Percentiles rank a stretch among this genome's conserved stretches.
Conservation (phyloP, 1,140 invertebrate genomes). For the Dufourea novaeangliae region DNA sequence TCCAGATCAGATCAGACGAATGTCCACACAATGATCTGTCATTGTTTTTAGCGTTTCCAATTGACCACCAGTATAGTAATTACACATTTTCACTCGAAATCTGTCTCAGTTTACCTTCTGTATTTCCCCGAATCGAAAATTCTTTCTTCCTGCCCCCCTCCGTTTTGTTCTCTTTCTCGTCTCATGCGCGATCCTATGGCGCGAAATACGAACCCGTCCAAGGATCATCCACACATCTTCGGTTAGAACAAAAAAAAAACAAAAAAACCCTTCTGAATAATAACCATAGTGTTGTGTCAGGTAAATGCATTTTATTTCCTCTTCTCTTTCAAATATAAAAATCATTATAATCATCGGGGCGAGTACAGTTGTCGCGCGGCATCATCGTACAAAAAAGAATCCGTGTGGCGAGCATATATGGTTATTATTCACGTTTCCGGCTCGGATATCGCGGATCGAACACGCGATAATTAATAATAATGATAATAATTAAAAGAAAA, state of each 20-base stretch:
- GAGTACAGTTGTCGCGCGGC: constrained; percentile 31
- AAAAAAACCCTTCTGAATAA: constrained; percentile 14
- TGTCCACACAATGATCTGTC: too few species aligned
- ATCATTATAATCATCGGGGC: constrained; percentile 34
- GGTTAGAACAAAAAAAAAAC: background rate
- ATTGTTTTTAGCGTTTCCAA: too few species aligned
- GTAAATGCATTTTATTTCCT: constrained; percentile 50
- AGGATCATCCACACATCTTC: too few species aligned
- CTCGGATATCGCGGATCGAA: constrained; percentile 8
- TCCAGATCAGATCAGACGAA: too few species aligned
- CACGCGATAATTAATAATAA: constrained; percentile 11
- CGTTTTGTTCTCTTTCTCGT: too few species aligned
- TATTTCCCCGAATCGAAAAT: too few species aligned
- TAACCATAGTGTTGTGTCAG: constrained; percentile 41
- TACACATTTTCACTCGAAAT: too few species aligned
- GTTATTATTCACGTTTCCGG: constrained; percentile 42
- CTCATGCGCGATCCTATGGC: too few species aligned
- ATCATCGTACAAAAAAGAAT: constrained; percentile 32
- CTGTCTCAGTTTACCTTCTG: too few species aligned
- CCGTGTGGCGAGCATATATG: constrained; percentile 25
- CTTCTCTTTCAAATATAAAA: constrained; percentile 45
- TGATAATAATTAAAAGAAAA: background rate
- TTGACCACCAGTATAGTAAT: too few species aligned
- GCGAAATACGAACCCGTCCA: too few species aligned
- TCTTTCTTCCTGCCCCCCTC: too few species aligned